Conservation (phyloP, 2,113 vertebrate species). For the Ivindomyrus marchei region DNA sequence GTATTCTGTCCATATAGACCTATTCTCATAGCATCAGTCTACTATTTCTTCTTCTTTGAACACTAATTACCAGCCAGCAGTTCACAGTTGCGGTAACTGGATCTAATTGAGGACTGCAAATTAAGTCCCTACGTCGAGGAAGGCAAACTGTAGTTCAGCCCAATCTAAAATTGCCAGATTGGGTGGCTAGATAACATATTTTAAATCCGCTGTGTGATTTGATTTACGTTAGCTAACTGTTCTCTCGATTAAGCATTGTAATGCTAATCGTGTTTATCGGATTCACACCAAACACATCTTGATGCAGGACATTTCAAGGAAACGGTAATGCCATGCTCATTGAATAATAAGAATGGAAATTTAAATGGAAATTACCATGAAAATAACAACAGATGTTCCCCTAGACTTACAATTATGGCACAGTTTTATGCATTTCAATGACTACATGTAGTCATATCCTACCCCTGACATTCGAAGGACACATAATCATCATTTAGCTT, state of each 20-base stretch:
- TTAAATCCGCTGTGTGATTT: background rate
- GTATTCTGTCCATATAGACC: background rate
- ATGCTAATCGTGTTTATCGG: background rate
- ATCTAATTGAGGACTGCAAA: background rate
- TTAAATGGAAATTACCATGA: background rate
- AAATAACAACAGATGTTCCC: background rate
- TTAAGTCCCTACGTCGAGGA: background rate
- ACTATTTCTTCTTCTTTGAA: background rate
- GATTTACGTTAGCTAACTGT: background rate
- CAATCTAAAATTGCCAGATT: background rate
- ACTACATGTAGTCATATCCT: background rate
- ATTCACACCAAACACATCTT: background rate
- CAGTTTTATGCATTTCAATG: background rate
- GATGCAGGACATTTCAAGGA: background rate
- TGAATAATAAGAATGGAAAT: background rate
- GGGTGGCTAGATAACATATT: background rate
- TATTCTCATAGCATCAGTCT: background rate
- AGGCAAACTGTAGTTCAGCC: background rate
- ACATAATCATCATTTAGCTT: background rate
- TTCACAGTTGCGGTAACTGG: background rate
- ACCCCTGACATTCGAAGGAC: background rate
- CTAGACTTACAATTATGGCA: background rate
- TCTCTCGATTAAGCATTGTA: slow-evolving; percentile 7
- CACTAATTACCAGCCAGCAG: background rate
- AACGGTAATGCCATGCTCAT: background rate